phyloP scores from a whole-genome alignment of 2,113 vertebrate species.

The Paramisgurnus dabryanus region DNA sequence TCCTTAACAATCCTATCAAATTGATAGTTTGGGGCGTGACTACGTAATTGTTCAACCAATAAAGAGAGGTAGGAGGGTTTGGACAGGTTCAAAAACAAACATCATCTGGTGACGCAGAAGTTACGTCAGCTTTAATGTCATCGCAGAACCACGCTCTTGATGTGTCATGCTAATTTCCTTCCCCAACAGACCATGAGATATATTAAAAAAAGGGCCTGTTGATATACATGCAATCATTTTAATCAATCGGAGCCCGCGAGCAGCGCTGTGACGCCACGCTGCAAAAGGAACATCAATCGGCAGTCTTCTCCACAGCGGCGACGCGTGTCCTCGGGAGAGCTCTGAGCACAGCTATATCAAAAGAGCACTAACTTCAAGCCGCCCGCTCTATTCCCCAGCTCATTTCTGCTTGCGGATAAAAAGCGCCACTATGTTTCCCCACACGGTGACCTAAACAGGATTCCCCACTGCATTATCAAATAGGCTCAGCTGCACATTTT shows the following conservation, averaged over 20 bases:
- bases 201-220: conserved; percentile 41
- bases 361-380: conserved; percentile 64
- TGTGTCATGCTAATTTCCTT: background rate
- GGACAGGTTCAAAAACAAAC: no score
- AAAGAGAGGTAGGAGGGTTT: no score
- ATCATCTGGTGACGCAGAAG: no score
- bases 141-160: conserved; percentile 6
- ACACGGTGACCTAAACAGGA: conserved; percentile 62
- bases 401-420: conserved; percentile 50
- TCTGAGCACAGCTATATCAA: conserved; percentile 64
- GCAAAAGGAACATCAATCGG: conserved; percentile 55
- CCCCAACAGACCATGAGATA: background rate
- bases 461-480: conserved; percentile 56
- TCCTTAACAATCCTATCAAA: no score
- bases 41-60: no score
- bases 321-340: conserved; percentile 63
- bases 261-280: conserved; percentile 48
- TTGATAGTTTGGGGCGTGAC: no score
- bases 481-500: conserved; percentile 44
- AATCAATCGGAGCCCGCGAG: conserved; percentile 59
- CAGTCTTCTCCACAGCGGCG: conserved; percentile 55
- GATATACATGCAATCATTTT: conserved; percentile 48
- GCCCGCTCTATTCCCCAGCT: conserved; percentile 59
- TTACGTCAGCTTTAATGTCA: background rate
- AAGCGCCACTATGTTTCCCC: conserved; percentile 47